A percentile compares a stretch with the other conserved stretches of the same genome.
Evolutionary conservation across 2,888 invertebrate genomes (phyloP).

Genomic region (Ophraella communa): DNA sequence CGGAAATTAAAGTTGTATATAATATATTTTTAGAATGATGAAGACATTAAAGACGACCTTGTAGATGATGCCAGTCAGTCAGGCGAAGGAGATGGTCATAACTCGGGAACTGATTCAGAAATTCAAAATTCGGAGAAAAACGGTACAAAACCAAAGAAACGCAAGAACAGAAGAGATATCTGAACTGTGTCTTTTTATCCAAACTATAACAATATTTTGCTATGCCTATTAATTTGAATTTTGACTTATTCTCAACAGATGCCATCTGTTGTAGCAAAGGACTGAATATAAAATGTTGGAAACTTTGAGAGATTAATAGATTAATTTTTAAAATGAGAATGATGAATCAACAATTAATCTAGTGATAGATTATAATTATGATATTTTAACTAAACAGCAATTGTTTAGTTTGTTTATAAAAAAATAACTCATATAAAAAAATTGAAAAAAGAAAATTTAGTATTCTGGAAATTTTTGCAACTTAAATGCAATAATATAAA

Average conservation of each 20-base stretch:
- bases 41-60: conserved; percentile 72
- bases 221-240: conserved; percentile 3
- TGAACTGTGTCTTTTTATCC: conserved; percentile 28
- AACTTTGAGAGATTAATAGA: conserved; percentile 2
- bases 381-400: no score
- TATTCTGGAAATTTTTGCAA: background rate
- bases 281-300: conserved; percentile 1
- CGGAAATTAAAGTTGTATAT: no score
- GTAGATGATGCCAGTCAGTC: conserved; percentile 64
- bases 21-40: conserved; percentile 59
- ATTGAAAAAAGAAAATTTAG: background rate
- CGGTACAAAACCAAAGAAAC: conserved; percentile 40
- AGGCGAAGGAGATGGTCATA: conserved; percentile 30
- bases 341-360: conserved; percentile 1
- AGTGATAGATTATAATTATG: background rate
- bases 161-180: conserved; percentile 45
- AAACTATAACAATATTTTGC: background rate
- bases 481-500: background rate
- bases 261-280: background rate
- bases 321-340: background rate
- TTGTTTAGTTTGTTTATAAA: no score
- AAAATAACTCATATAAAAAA: background rate
- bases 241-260: background rate
- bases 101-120: conserved; percentile 36
- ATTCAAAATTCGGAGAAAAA: conserved; percentile 18